These are phyloP conservation scores for Clarias platycephalus DNA, from an alignment of 2,797 vertebrate genomes.

Conservation along the genomic window DNA sequence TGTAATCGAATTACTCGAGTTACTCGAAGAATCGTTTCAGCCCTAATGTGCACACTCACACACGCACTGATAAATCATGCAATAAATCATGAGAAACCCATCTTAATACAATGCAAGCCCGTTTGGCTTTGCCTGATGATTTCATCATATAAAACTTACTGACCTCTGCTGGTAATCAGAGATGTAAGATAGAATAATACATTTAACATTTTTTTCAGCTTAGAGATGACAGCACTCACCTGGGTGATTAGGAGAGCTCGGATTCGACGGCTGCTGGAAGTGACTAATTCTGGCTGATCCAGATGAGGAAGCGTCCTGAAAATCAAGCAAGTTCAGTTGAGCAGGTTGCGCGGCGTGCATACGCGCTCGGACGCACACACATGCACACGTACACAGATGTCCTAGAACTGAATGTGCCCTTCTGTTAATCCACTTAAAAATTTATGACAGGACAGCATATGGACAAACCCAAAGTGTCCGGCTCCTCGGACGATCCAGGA, in stretches of 20 bases:
- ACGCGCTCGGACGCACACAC: background rate
- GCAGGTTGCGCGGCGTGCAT: slow-evolving; percentile 7
- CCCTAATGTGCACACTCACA: too few relatives aligned
- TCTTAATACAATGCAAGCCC: background rate
- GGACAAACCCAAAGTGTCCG: background rate
- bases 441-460: slow-evolving; percentile 29
- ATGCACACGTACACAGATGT: slow-evolving; percentile 10
- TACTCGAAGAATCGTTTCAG: too few relatives aligned
- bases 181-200: background rate
- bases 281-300: slow-evolving; percentile 76
- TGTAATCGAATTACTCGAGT: too few relatives aligned
- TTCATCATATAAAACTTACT: background rate
- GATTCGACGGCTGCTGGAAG: slow-evolving; percentile 76
- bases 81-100: slow-evolving; percentile 20
- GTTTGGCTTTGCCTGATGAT: background rate
- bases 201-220: background rate
- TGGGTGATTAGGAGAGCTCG: slow-evolving; percentile 78
- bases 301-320: slow-evolving; percentile 81
- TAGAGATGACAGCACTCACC: slow-evolving; percentile 68
- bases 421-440: slow-evolving; percentile 27
- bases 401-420: slow-evolving; percentile 4
- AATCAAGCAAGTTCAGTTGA: slow-evolving; percentile 47
- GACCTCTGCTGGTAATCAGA: background rate
- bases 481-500: background rate
- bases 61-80: background rate